phyloP scores from a whole-genome alignment of 2,113 vertebrate species.

The Peromyscus maniculatus region DNA sequence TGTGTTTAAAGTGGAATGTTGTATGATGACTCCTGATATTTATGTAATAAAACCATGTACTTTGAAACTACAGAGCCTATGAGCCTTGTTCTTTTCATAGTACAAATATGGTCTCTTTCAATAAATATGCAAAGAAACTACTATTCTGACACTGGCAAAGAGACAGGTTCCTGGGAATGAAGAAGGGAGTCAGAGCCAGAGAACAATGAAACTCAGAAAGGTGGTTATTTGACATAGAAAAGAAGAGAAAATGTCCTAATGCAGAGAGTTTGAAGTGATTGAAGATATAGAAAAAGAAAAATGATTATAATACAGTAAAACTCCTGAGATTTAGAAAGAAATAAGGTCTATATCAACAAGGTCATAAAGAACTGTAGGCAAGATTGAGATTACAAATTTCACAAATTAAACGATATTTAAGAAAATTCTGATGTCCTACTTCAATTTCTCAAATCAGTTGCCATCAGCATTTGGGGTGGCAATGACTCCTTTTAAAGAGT shows the following conservation, averaged over 20 bases:
- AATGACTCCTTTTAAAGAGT: neutral
- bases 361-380: neutral
- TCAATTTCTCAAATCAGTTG: neutral
- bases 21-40: slow-evolving; percentile 50
- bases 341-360: neutral
- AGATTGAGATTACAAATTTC: neutral
- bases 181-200: neutral
- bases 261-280: neutral
- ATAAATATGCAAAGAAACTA: neutral
- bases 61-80: slow-evolving; percentile 62
- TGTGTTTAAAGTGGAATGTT: slow-evolving; percentile 48
- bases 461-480: neutral
- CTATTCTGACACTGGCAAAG: neutral
- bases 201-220: neutral
- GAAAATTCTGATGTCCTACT: neutral
- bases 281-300: neutral
- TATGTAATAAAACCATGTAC: slow-evolving; percentile 78
- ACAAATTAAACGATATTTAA: slow-evolving; percentile 10
- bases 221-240: neutral
- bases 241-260: neutral
- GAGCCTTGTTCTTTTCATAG: slow-evolving; percentile 42
- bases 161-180: neutral
- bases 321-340: neutral
- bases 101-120: neutral
- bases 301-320: neutral